Evolutionary conservation across 2,797 vertebrate genomes (phyloP), one percentile per base, ranked within the genome.

Genomic region (Sebastiscus albofasciatus): DNA sequence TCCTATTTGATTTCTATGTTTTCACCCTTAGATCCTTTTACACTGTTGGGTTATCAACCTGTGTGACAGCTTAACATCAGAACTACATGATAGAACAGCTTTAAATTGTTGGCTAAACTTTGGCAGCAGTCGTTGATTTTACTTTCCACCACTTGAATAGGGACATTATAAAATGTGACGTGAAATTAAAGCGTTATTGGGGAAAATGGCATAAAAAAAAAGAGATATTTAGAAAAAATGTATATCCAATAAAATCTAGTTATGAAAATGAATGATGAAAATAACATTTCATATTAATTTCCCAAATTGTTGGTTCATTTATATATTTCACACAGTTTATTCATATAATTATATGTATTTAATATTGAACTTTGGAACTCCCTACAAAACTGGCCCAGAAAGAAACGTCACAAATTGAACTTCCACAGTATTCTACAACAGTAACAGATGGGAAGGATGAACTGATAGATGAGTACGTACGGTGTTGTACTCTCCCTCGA

Each of bases 401-500:
- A 55, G 34, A 31, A 33, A 27, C 13, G 6, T 46, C 18, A 70
- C 24, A 24, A 54, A 42, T 16, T 24, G 24, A 26, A 33, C 18
- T 8, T 56, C 2, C 24, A 54, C 7, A 18, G 5, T 20, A 9
- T 29, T 36, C 2, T 36, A 54, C 34, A 33, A 9, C 2, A 52
- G 7, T 5, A 42, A 64, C 5, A 60, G 42, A 66, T 12, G 13
- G 13, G n/a, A 34, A 24, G 8, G 16, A 46, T 7, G 20, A 69
- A 7, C 3, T 9, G 20, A 4, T 8, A 20, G 60, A 26, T 66
- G 2, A 2, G 29, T 42, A 83, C 97, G 89, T 94, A 99, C 99
- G 2, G 98, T 99, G 89, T 99, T 99, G 83, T 97, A 99, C 66
- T 97, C 95, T 11, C 86, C 98, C 94, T 97, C 96, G 6, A 97